Conservation (phyloP, 2,113 vertebrate genomes). For the Xerus inauris region DNA sequence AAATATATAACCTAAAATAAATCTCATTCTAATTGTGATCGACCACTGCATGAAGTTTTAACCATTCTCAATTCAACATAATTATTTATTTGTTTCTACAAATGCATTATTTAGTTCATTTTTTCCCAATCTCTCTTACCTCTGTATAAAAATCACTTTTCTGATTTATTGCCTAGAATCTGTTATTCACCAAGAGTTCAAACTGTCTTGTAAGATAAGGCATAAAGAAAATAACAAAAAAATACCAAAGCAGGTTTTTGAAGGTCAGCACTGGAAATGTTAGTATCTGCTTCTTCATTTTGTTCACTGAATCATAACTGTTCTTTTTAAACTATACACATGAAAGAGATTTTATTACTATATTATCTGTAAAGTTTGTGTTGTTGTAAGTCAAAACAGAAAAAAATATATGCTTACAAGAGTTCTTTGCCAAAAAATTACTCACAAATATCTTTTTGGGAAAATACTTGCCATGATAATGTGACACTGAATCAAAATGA, state of each 20-base stretch:
- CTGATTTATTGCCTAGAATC: not conserved
- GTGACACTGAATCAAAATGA: not conserved
- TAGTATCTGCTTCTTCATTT: not conserved
- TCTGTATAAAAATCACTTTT: not conserved
- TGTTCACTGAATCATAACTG: not conserved
- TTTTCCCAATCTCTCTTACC: not conserved
- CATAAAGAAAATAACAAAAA: not conserved
- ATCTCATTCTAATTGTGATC: constrained; percentile 2
- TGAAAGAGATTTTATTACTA: not conserved
- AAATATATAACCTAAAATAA: constrained; percentile 2
- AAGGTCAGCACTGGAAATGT: not conserved
- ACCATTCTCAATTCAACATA: not conserved
- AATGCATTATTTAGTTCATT: not conserved
- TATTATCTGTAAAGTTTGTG: not conserved
- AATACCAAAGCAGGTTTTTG: not conserved
- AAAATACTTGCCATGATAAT: not conserved
- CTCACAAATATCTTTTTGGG: not conserved
- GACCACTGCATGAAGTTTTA: not conserved
- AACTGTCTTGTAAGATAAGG: not conserved
- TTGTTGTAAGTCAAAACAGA: not conserved
- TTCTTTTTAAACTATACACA: not conserved
- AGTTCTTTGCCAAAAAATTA: not conserved
- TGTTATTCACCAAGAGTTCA: not conserved
- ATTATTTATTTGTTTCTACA: not conserved
- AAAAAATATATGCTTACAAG: not conserved